Percentiles rank a stretch among this genome's conserved stretches.
Conservation (phyloP, 2,797 vertebrate genomes). For the Margarornis squamiger region DNA sequence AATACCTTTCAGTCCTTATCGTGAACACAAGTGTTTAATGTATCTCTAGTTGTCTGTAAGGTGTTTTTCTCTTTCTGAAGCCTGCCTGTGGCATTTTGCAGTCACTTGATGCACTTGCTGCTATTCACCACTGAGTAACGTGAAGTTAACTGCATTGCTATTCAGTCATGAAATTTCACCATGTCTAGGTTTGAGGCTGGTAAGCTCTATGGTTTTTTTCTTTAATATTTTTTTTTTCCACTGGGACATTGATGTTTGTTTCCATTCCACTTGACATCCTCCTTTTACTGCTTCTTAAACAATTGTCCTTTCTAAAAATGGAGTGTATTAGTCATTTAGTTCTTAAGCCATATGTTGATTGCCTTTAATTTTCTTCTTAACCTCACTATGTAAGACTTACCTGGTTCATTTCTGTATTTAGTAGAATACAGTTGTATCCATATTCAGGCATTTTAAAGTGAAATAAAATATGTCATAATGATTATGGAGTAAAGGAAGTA, state of each 20-base stretch:
- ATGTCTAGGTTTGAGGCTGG: not conserved
- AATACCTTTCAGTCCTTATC: not conserved
- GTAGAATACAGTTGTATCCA: not conserved
- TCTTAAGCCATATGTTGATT: not conserved
- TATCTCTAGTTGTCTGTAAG: not conserved
- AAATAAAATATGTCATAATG: not conserved
- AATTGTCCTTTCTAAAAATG: not conserved
- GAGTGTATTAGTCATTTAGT: not conserved
- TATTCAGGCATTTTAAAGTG: not conserved
- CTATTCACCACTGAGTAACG: not conserved
- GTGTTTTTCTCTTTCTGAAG: not conserved
- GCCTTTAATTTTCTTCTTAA: not conserved
- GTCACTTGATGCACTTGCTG: not conserved
- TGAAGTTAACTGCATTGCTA: not conserved
- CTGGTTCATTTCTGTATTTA: not conserved
- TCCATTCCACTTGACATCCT: not conserved
- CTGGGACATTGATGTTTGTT: not conserved
- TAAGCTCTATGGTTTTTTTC: not conserved
- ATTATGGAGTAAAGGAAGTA: not conserved
- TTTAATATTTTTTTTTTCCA: not conserved
- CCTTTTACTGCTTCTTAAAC: not conserved
- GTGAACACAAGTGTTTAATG: not conserved
- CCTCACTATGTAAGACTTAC: not conserved
- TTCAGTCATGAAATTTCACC: not conserved
- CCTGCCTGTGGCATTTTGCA: accelerated